These are phyloP conservation scores for Felis chaus DNA, from an alignment of 2,113 vertebrate species.

Conservation along the genomic window DNA sequence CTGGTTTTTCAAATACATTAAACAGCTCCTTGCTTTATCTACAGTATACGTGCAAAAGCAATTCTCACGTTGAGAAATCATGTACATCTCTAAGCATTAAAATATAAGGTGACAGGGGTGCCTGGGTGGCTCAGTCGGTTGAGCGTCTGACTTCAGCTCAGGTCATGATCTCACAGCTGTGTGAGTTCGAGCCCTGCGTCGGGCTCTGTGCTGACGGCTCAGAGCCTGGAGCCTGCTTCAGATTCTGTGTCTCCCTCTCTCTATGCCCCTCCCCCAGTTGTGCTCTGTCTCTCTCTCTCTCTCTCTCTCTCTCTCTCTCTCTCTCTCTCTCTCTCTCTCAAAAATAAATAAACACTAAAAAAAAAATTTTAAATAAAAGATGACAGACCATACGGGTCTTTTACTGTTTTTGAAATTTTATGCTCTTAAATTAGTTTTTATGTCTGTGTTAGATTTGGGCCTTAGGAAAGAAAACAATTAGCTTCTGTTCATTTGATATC, in stretches of 20 bases:
- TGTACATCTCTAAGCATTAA: slow-evolving; percentile 20
- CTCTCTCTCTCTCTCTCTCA: no score
- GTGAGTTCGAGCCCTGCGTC: no score
- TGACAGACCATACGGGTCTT: slow-evolving; percentile 15
- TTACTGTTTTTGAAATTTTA: slow-evolving; percentile 60
- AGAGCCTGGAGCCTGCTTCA: no score
- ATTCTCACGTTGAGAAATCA: slow-evolving; percentile 67
- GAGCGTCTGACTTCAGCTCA: no score
- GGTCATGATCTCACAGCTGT: no score
- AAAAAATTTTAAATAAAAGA: background rate
- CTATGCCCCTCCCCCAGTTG: no score
- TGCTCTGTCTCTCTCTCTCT: no score
- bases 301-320: no score
- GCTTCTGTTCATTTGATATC: slow-evolving; percentile 29
- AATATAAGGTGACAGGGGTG: slow-evolving; percentile 24
- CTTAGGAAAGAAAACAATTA: background rate
- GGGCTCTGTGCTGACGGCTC: no score
- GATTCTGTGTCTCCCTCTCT: no score
- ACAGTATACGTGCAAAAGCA: slow-evolving; percentile 72
- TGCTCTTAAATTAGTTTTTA: slow-evolving; percentile 60
- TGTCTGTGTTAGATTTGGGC: background rate
- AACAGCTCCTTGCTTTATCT: slow-evolving; percentile 74
- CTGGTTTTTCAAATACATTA: slow-evolving; percentile 74
- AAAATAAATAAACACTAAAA: no score
- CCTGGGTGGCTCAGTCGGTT: no score